Evolutionary conservation across 1,140 invertebrate genomes (phyloP).

Genomic region (Bombus consobrinus): DNA sequence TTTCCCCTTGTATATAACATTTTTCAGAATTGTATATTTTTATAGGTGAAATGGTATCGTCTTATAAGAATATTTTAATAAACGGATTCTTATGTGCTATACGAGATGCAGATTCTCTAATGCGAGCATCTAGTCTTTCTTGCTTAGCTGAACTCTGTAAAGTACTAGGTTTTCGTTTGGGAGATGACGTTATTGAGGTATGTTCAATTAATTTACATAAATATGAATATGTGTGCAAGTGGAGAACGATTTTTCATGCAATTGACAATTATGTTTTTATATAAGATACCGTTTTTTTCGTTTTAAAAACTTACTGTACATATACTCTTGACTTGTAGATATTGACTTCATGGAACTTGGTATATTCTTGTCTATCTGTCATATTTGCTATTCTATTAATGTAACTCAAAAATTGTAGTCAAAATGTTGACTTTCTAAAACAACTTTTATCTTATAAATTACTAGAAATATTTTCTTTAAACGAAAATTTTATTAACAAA

Average conservation of each 20-base stretch:
- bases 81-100: conserved; percentile 88
- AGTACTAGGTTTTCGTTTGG: conserved; percentile 89
- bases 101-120: conserved; percentile 88
- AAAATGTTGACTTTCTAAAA: too few species aligned
- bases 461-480: too few species aligned
- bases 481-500: too few species aligned
- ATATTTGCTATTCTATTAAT: not conserved
- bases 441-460: too few species aligned
- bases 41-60: conserved; percentile 89
- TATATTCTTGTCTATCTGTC: not conserved
- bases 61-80: conserved; percentile 88
- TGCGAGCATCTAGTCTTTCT: conserved; percentile 92
- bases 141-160: conserved; percentile 93
- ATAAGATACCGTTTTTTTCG: too few species aligned
- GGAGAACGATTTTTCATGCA: too few species aligned
- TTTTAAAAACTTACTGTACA: not conserved
- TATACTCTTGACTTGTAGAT: not conserved
- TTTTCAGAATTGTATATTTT: not conserved
- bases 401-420: not conserved
- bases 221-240: not conserved
- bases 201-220: conserved; percentile 38
- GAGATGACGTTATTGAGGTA: conserved; percentile 89
- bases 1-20: not conserved
- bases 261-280: too few species aligned
- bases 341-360: not conserved